These are phyloP conservation scores for Coendou prehensilis DNA, from an alignment of 2,797 vertebrate species.

Conservation along the genomic window DNA sequence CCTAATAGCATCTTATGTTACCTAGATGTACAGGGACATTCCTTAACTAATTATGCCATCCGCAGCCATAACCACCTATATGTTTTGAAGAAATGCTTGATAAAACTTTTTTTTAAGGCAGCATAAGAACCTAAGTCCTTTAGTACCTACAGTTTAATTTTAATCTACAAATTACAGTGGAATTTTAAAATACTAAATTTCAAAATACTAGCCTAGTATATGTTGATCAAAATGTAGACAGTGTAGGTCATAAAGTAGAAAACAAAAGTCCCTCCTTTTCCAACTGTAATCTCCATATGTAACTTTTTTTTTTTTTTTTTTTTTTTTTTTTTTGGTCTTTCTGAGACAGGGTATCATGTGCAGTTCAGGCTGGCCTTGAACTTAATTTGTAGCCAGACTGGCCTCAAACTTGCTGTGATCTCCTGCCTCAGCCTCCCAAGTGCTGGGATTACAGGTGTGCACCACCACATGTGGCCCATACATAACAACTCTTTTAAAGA, in stretches of 20 bases:
- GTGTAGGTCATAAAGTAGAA: neutral
- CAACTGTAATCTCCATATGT: neutral
- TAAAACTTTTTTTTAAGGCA: constrained; percentile 16
- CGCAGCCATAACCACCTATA: neutral
- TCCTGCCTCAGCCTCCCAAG: neutral
- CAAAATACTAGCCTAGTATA: neutral
- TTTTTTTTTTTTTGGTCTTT: neutral
- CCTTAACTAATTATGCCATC: neutral
- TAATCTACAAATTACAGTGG: neutral
- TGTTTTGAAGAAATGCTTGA: constrained; percentile 30
- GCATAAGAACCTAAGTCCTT: neutral
- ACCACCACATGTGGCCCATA: neutral
- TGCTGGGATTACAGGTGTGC: neutral
- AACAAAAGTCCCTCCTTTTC: neutral
- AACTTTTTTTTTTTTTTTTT: neutral
- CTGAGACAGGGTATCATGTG: neutral
- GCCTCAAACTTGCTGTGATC: neutral
- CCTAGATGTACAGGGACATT: neutral
- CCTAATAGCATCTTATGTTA: neutral
- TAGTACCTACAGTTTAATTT: constrained; percentile 48
- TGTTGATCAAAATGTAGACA: neutral
- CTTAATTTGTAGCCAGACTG: neutral
- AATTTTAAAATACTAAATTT: neutral
- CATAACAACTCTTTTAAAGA: neutral
- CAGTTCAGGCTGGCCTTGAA: neutral